These are phyloP conservation scores for Camponotus floridanus DNA, from an alignment of 1,140 invertebrate genomes.

Conservation along the genomic window DNA sequence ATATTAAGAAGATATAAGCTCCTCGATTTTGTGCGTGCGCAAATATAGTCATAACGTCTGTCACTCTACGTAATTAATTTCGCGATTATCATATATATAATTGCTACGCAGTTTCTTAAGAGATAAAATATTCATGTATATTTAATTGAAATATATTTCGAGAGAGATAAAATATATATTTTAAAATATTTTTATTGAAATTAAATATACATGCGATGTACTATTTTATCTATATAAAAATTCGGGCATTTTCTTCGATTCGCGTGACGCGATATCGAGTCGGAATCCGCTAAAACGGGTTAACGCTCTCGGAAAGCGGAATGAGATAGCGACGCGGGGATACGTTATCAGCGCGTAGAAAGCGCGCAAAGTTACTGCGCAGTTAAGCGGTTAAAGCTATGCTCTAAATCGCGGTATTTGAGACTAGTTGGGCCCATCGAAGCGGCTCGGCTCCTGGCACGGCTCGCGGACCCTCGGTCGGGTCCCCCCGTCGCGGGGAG, in stretches of 20 bases:
- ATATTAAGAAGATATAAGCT: too few relatives aligned
- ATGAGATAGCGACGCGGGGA: neutral
- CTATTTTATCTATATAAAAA: neutral
- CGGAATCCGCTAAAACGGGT: neutral
- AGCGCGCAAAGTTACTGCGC: constrained; percentile 73
- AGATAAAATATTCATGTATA: neutral
- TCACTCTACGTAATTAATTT: too few relatives aligned
- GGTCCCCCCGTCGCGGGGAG: neutral
- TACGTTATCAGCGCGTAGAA: constrained; percentile 46
- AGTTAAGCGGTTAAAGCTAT: constrained; percentile 70
- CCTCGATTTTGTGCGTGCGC: too few relatives aligned
- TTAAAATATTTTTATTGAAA: too few relatives aligned
- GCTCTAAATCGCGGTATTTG: constrained; percentile 75
- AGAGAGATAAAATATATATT: too few relatives aligned
- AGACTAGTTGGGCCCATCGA: constrained; percentile 31
- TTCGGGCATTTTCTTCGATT: neutral
- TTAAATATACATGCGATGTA: too few relatives aligned
- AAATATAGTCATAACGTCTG: too few relatives aligned
- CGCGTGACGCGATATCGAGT: neutral
- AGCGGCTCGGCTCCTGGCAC: constrained; percentile 44
- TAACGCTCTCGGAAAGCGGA: neutral
- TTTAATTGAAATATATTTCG: too few relatives aligned
- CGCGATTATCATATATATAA: too few relatives aligned
- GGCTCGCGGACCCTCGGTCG: neutral
- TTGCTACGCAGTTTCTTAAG: neutral